Conservation (phyloP, 2,797 vertebrate species). For the Sebastolobus alascanus region DNA sequence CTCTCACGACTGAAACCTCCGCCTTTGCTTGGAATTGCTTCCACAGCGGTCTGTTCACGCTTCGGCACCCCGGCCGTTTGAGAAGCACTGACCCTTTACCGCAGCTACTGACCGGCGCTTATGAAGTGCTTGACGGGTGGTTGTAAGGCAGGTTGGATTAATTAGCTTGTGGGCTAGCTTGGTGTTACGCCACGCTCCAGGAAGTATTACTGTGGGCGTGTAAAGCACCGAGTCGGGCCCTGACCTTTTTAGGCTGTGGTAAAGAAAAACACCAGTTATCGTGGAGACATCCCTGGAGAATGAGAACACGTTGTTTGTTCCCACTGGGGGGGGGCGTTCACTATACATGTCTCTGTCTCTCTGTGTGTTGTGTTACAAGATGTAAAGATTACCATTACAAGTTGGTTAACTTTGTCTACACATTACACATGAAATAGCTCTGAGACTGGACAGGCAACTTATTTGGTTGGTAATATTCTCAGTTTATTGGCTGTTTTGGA, state of each 20-base stretch:
- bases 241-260: constrained; percentile 68
- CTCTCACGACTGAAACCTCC: constrained; percentile 32
- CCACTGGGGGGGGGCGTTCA: constrained; percentile 6
- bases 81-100: constrained; percentile 78
- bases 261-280: constrained; percentile 68
- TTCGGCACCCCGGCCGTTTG: constrained; percentile 60
- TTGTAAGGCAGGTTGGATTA: constrained; percentile 79
- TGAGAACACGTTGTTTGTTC: not conserved
- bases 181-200: constrained; percentile 53
- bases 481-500: not conserved
- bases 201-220: constrained; percentile 63
- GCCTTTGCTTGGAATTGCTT: constrained; percentile 59
- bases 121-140: constrained; percentile 71
- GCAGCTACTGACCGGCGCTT: constrained; percentile 68
- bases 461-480: not conserved
- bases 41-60: constrained; percentile 63
- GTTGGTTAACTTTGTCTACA: no score
- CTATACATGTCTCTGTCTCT: constrained; percentile 26
- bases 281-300: constrained; percentile 34
- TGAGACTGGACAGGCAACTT: not conserved
- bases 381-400: not conserved
- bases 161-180: constrained; percentile 75
- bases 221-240: constrained; percentile 55
- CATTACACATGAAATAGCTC: not conserved
- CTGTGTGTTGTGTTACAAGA: not conserved